Evolutionary conservation across 1,140 invertebrate genomes (phyloP).

Genomic region (Tetramorium simillimum): DNA sequence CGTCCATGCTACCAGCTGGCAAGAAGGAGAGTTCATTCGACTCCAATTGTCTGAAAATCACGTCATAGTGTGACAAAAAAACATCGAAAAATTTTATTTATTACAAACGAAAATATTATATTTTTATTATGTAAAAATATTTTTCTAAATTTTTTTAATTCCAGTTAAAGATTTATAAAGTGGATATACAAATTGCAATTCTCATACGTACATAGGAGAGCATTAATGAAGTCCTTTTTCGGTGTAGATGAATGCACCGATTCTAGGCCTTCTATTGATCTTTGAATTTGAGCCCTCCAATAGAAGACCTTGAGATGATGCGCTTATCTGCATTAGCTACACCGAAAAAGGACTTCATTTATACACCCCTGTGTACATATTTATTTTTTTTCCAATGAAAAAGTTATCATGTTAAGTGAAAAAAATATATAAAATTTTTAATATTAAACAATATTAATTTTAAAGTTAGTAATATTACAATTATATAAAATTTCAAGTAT

Average conservation of each 20-base stretch:
- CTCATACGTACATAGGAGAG: neutral
- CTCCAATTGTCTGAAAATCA: slow-evolving; percentile 90
- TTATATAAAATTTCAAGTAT: neutral
- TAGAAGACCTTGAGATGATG: too few relatives aligned
- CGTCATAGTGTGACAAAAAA: too few relatives aligned
- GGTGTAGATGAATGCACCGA: too few relatives aligned
- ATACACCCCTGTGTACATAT: too few relatives aligned
- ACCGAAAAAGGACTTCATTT: too few relatives aligned
- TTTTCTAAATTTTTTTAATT: neutral
- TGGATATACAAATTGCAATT: neutral
- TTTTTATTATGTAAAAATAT: neutral
- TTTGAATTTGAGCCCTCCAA: too few relatives aligned
- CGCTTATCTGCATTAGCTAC: too few relatives aligned
- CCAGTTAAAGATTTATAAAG: neutral
- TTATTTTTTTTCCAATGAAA: neutral
- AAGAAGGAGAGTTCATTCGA: slow-evolving; percentile 91
- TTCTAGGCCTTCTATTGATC: too few relatives aligned
- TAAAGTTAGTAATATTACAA: neutral
- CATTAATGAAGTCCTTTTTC: too few relatives aligned
- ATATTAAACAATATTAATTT: neutral
- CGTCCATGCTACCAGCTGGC: slow-evolving; percentile 89
- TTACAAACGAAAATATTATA: too few relatives aligned
- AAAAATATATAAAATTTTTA: neutral
- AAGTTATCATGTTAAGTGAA: neutral
- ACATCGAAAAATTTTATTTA: too few relatives aligned